phyloP scores from a whole-genome alignment of 2,888 invertebrate genomes.

The Andrena bicolor region DNA sequence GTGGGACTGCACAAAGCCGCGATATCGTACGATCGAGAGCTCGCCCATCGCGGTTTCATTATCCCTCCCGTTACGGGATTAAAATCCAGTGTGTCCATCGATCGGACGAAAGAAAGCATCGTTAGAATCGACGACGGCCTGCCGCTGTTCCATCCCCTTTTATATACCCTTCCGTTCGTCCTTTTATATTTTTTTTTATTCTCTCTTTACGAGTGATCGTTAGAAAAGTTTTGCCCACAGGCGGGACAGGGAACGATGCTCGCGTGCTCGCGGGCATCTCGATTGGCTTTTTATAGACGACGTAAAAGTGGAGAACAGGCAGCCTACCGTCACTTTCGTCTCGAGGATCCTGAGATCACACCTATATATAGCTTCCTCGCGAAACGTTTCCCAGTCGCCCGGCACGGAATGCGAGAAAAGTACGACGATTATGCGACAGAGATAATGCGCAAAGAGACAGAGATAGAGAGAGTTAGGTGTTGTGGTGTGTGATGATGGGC shows the following conservation, averaged over 20 bases:
- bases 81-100: constrained; percentile 25
- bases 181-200: too few relatives aligned
- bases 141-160: constrained; percentile 51
- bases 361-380: constrained; percentile 42
- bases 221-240: constrained; percentile 4
- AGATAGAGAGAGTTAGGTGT: constrained; percentile 32
- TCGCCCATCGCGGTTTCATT: constrained; percentile 23
- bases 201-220: constrained; percentile 20
- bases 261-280: constrained; percentile 16
- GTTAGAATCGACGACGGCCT: constrained; percentile 52
- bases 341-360: constrained; percentile 45
- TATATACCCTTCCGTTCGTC: constrained; percentile 16
- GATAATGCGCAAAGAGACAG: constrained; percentile 44
- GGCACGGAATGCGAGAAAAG: constrained; percentile 50
- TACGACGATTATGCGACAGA: constrained; percentile 67
- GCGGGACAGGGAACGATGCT: not conserved
- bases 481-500: constrained; percentile 6
- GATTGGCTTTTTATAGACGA: constrained; percentile 5
- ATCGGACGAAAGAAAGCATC: constrained; percentile 37
- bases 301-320: constrained; percentile 44
- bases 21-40: constrained; percentile 36
- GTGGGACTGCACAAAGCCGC: constrained; percentile 66
- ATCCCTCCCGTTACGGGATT: constrained; percentile 18
- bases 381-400: constrained; percentile 49
- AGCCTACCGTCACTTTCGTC: constrained; percentile 52